These are phyloP conservation scores for Saccostrea glomerata DNA, from an alignment of 1,140 invertebrate genomes.

Conservation along the genomic window DNA sequence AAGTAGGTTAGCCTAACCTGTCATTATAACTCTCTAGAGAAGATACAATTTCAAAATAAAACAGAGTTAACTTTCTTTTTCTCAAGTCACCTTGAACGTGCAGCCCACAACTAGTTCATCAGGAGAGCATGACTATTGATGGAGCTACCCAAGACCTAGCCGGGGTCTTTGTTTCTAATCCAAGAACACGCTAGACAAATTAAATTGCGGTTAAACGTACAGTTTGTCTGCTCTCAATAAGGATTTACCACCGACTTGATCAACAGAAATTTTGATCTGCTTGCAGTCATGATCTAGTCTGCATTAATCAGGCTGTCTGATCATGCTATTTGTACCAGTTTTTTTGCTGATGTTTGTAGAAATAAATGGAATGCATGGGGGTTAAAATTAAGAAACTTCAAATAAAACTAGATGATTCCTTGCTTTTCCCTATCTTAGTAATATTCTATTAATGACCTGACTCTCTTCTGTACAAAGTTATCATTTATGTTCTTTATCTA, in stretches of 20 bases:
- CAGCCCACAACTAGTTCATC: not conserved
- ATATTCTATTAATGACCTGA: too few relatives aligned
- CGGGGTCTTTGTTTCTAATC: not conserved
- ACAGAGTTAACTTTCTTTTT: conserved; percentile 31
- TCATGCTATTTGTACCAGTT: too few relatives aligned
- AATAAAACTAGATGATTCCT: too few relatives aligned
- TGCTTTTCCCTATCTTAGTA: too few relatives aligned
- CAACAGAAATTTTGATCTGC: not conserved
- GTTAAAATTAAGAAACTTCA: too few relatives aligned
- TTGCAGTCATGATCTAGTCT: too few relatives aligned
- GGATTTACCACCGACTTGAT: not conserved
- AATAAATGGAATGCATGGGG: too few relatives aligned
- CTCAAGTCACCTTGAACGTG: conserved; percentile 12
- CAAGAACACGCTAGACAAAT: not conserved
- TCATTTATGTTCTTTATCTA: too few relatives aligned
- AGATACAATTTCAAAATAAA: not conserved
- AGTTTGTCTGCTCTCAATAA: not conserved
- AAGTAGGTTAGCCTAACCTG: not conserved
- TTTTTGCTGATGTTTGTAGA: too few relatives aligned
- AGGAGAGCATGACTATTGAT: not conserved
- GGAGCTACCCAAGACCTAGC: not conserved
- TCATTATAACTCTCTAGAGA: not conserved
- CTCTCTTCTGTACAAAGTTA: too few relatives aligned
- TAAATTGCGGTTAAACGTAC: not conserved
- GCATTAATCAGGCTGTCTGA: too few relatives aligned